These are phyloP conservation scores for Koerneria pararmatus DNA, from an alignment of 2,888 invertebrate genomes.

Conservation along the genomic window DNA sequence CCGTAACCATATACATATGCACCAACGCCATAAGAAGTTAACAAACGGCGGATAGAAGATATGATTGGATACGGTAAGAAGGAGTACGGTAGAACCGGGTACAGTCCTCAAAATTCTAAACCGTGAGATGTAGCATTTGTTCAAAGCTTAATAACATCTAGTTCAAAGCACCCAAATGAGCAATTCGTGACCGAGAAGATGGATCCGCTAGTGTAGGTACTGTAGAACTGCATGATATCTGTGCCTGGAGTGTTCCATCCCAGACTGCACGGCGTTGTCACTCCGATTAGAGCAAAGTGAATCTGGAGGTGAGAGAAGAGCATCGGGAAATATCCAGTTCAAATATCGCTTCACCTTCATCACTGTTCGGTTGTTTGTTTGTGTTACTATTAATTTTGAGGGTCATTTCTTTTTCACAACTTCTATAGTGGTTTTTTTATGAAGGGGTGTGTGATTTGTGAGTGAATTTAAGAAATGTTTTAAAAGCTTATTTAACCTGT, in stretches of 20 bases:
- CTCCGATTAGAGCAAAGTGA: slow-evolving; percentile 38
- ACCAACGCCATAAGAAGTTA: too few species aligned
- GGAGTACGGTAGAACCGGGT: too few species aligned
- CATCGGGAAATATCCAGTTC: neutral
- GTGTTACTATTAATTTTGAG: neutral
- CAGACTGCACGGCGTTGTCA: slow-evolving; percentile 42
- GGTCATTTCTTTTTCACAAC: too few species aligned
- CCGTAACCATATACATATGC: too few species aligned
- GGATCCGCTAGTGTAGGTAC: slow-evolving; percentile 41
- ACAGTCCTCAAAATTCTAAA: too few species aligned
- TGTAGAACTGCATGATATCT: slow-evolving; percentile 30
- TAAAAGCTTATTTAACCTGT: too few species aligned
- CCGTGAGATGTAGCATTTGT: too few species aligned
- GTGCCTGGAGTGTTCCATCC: slow-evolving; percentile 41
- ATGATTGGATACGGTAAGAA: too few species aligned
- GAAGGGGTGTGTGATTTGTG: neutral
- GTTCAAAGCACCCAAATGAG: neutral
- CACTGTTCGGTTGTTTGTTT: slow-evolving; percentile 6
- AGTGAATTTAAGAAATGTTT: too few species aligned
- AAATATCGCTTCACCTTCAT: slow-evolving; percentile 14
- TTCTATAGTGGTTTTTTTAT: too few species aligned
- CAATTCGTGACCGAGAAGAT: slow-evolving; percentile 32
- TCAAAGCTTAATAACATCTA: too few species aligned
- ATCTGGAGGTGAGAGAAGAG: slow-evolving; percentile 26
- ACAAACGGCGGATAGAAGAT: too few species aligned